Evolutionary conservation across 2,888 invertebrate species (phyloP), one percentile per base, ranked within the genome.

Genomic region (Odontocolon sp.): DNA sequence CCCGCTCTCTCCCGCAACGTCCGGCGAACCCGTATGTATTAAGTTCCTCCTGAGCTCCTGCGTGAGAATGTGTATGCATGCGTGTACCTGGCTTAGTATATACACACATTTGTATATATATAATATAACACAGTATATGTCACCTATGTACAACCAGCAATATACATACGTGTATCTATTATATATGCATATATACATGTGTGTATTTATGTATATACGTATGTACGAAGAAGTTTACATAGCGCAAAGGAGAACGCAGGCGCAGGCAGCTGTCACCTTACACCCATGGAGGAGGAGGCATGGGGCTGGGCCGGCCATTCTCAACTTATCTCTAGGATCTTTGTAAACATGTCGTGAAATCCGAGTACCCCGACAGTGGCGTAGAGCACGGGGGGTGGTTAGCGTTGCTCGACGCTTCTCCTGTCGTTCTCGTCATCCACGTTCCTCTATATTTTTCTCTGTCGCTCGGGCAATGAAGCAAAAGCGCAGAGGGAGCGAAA

Each of bases 301-400:
- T 73, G 77, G 78, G 86, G 83, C 85, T 85, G 85, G 86, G 86
- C 85, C 88, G 88, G 88, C 90, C 89, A 89, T 89, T 89, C 90
- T 89, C 89, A 90, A 90, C 90, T 89, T 90, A 90, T 90, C 90
- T 90, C 89, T 89, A 88, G 89, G 89, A 90, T 90, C 90, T 89
- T 90, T 90, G 90, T 90, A 90, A 90, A 90, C 90, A 90, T 89
- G 90, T 89, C 90, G 90, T 90, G 90, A 90, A 90, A 90, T 90
- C 87, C 88, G 90, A 90, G 90, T 90, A 89, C 89, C 88, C 85
- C 83, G 84, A 77, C 89, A 90, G 86, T 89, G 89, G 89, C 90
- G 90, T 90, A 89, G 89, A 87, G 82, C 81, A 78, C 77, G 77
- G 80, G 84, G 86, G 86, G 83, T 85, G 83, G 83, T 82, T 71